Base-by-base conservation (phyloP, 2,797 vertebrate genomes). In the Micrastur ruficollis region DNA sequence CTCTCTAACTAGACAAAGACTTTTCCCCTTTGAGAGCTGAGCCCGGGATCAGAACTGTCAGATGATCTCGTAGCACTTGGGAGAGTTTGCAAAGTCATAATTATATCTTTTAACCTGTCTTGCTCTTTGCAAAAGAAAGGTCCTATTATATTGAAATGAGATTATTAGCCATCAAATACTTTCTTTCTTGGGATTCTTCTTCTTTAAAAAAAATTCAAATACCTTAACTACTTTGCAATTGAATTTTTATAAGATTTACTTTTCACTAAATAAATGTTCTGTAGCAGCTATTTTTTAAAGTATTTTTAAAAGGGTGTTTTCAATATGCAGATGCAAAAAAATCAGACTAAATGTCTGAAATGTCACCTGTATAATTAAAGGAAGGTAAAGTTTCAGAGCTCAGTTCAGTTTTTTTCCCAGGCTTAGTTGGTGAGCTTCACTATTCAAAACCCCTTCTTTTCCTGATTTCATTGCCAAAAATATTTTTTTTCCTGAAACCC, bases 131-230 rank as follows among this genome's bases (percentile, higher is more conserved):
- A 98, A 98, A 98, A 98, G 98, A 98, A 98, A 98, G 98, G 97
- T 98, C 98, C 98, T 97, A 98, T 98, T 99, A 99, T 98, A 99
- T 99, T 99, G 98, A 99, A 99, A 99, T 99, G 98, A 98, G 98
- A 98, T 98, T 98, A 98, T 98, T 98, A 98, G 98, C 98, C 98
- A 98, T 98, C 98, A 98, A 98, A 98, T 98, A 98, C 98, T 98
- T 98, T 98, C 98, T 98, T 98, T 98, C 98, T 98, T 97, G 78
- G 97, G 98, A 98, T 98, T 97, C 97, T 98, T 97, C 96, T 97
- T 97, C 96, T 97, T 97, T 93, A 83, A 74, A 94, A 89, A 91
- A 73, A 96, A 98, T 98, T 98, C 98, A 98, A 98, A 98, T 98
- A 98, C 98, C 97, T 98, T 98, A 98, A 98, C 98, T 97, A 98